These are phyloP conservation scores for Botia almorhae DNA, from an alignment of 2,797 vertebrate species.

Conservation along the genomic window DNA sequence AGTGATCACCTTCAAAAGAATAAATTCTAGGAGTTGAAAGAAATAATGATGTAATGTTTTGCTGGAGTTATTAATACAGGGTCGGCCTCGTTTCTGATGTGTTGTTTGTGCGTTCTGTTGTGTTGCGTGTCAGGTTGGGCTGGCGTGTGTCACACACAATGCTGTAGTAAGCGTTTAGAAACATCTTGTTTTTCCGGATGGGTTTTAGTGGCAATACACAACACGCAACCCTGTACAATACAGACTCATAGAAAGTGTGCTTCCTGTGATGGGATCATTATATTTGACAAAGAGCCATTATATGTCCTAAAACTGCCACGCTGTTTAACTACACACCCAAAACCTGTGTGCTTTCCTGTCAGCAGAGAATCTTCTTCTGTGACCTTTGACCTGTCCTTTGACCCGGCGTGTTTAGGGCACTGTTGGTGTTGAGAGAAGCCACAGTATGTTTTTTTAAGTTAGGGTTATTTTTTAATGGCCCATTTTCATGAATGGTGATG, in stretches of 20 bases:
- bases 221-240: background rate
- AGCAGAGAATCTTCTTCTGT: too few relatives aligned
- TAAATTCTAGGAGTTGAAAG: background rate
- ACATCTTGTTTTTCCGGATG: constrained; percentile 30
- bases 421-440: constrained; percentile 36
- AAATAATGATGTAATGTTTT: constrained; percentile 9
- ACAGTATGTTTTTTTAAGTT: background rate
- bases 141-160: background rate
- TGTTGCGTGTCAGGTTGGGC: background rate
- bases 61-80: too few relatives aligned
- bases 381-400: background rate
- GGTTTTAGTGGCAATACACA: background rate
- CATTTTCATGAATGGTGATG: background rate
- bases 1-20: background rate
- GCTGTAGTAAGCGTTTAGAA: background rate
- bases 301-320: background rate
- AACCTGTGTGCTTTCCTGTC: too few relatives aligned
- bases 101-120: background rate
- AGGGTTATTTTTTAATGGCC: too few relatives aligned
- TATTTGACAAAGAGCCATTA: background rate
- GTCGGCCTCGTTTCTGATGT: background rate
- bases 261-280: background rate
- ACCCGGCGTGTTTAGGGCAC: background rate
- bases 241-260: background rate
- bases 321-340: too few relatives aligned